Evolutionary conservation across 2,888 invertebrate species (phyloP).

Genomic region (Pollenia labialis): DNA sequence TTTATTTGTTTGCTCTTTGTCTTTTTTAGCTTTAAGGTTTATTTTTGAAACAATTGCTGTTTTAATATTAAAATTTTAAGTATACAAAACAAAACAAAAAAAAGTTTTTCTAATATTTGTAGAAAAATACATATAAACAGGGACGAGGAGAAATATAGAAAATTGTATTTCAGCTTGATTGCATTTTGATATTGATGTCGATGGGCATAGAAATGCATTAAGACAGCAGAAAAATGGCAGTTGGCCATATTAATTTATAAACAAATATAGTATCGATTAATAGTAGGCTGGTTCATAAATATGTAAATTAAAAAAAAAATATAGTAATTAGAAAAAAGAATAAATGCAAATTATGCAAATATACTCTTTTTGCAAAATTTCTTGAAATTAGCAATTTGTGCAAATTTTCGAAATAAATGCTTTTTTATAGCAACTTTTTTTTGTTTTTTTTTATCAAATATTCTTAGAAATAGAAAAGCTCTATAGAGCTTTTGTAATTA

Average conservation of each 20-base stretch:
- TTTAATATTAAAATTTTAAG: background rate
- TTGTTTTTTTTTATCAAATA: background rate
- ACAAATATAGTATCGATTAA: slow-evolving; percentile 14
- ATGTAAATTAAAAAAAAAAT: background rate
- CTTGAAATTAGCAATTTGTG: no score
- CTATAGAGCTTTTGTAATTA: no score
- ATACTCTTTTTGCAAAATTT: no score
- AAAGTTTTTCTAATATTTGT: background rate
- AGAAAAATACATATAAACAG: background rate
- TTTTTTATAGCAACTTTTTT: background rate
- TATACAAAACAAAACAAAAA: background rate
- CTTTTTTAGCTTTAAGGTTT: slow-evolving; percentile 10
- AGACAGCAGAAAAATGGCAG: slow-evolving; percentile 64
- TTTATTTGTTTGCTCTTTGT: background rate
- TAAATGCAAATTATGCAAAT: no score
- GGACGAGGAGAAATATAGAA: background rate
- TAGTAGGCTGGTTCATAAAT: slow-evolving; percentile 23
- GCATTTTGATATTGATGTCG: slow-evolving; percentile 50
- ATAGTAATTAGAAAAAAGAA: no score
- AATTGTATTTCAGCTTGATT: slow-evolving; percentile 64
- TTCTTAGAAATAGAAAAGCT: no score
- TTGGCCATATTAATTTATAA: slow-evolving; percentile 63
- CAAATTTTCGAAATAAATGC: no score
- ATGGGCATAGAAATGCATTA: slow-evolving; percentile 9
- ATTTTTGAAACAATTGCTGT: slow-evolving; percentile 28